Percentiles rank a stretch among this genome's conserved stretches.
phyloP scores from a whole-genome alignment of 2,797 vertebrate genomes.

The Pipistrellus kuhlii region DNA sequence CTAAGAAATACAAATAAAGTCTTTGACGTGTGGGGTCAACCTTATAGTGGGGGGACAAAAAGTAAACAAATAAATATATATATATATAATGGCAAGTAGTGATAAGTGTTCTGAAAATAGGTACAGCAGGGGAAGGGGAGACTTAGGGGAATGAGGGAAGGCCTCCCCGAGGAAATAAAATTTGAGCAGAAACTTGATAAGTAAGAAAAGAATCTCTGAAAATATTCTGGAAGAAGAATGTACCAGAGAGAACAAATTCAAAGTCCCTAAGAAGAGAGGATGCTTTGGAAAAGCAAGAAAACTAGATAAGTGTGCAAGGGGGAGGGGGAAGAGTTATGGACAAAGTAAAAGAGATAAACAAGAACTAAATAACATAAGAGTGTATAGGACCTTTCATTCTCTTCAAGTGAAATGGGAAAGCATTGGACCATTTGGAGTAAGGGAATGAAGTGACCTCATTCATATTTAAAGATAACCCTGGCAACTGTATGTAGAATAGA shows the following conservation, averaged over 20 bases:
- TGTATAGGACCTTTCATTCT: neutral
- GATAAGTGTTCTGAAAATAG: constrained; percentile 10
- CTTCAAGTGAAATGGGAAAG: neutral
- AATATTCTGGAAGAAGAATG: constrained; percentile 24
- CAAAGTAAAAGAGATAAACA: neutral
- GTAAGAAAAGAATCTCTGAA: neutral
- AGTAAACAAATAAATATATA: constrained; percentile 17
- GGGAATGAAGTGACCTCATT: neutral
- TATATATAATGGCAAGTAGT: neutral
- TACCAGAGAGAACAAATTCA: constrained; percentile 38
- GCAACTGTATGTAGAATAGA: neutral
- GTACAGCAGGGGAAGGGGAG: neutral
- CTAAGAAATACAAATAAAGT: constrained; percentile 25
- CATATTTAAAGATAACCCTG: neutral
- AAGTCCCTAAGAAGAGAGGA: neutral
- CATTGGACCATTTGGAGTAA: neutral
- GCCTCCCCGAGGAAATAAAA: constrained; percentile 7
- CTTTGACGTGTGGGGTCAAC: neutral
- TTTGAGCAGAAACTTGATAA: constrained; percentile 43
- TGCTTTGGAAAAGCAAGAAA: neutral
- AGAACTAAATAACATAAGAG: neutral
- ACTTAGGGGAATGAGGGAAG: neutral
- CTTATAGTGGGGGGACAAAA: neutral
- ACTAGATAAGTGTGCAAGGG: neutral
- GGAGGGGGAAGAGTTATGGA: neutral